These are phyloP conservation scores for Amazona vittata DNA, from an alignment of 2,113 vertebrate species.

Conservation along the genomic window DNA sequence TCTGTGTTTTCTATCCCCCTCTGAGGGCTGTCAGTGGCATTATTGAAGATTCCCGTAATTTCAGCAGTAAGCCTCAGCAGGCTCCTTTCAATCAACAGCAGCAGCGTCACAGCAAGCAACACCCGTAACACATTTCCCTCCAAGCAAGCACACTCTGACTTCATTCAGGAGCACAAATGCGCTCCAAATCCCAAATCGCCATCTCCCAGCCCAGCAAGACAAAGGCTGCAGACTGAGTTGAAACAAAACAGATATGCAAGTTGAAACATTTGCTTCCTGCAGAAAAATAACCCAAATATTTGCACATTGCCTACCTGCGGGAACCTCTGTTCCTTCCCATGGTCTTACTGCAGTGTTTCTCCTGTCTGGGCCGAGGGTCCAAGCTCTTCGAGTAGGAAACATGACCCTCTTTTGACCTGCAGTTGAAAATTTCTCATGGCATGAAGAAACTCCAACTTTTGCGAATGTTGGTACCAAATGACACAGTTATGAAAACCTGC, in stretches of 20 bases:
- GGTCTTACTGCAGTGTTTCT: neutral
- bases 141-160: neutral
- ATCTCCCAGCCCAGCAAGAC: constrained; percentile 35
- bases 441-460: neutral
- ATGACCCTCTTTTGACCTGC: neutral
- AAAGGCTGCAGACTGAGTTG: constrained; percentile 39
- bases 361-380: neutral
- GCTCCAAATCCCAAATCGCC: constrained; percentile 24
- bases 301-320: neutral
- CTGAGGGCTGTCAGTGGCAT: neutral
- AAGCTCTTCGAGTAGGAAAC: neutral
- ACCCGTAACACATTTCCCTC: constrained; percentile 31
- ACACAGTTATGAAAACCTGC: neutral
- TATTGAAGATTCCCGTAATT: constrained; percentile 43
- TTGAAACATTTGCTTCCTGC: neutral
- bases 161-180: constrained; percentile 31
- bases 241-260: constrained; percentile 42
- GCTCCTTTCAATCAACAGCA: constrained; percentile 47
- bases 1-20: neutral
- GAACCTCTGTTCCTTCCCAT: neutral
- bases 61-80: constrained; percentile 51
- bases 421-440: neutral
- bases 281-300: constrained; percentile 1
- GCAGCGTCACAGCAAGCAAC: constrained; percentile 13
- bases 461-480: neutral